These are phyloP conservation scores for Atethmia centrago DNA, from an alignment of 2,888 invertebrate genomes.

Conservation along the genomic window DNA sequence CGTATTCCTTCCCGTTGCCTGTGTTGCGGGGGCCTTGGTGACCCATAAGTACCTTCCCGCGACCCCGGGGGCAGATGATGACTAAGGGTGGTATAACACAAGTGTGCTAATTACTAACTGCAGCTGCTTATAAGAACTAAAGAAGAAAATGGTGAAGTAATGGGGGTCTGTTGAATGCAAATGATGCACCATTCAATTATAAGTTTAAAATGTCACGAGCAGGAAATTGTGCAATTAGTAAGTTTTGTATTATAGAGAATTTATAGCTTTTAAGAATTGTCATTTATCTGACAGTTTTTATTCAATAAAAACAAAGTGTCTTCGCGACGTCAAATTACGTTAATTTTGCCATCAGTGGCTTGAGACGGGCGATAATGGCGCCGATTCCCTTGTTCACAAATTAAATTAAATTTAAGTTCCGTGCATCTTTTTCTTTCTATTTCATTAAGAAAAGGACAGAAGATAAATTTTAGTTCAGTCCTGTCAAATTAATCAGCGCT, in stretches of 20 bases:
- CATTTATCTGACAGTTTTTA: not conserved
- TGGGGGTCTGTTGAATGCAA: not conserved
- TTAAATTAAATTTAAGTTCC: too few species aligned
- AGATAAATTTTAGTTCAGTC: too few species aligned
- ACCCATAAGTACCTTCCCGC: too few species aligned
- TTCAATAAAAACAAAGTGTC: not conserved
- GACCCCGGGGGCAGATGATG: not conserved
- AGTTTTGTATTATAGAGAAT: not conserved
- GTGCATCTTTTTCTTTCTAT: too few species aligned
- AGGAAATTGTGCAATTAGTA: not conserved
- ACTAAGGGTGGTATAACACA: not conserved
- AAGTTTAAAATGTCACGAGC: not conserved
- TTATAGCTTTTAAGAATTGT: not conserved
- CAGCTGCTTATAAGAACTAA: not conserved
- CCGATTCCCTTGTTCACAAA: too few species aligned
- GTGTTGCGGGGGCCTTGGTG: too few species aligned
- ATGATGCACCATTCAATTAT: conserved; percentile 4
- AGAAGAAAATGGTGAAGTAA: not conserved
- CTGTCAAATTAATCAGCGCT: too few species aligned
- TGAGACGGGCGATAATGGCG: not conserved
- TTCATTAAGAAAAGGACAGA: too few species aligned
- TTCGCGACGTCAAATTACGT: not conserved
- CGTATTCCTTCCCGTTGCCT: too few species aligned
- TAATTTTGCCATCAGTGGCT: not conserved
- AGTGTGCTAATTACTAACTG: not conserved